These are phyloP conservation scores for Drosophila asahinai DNA, from an alignment of 1,140 invertebrate species.

Conservation along the genomic window DNA sequence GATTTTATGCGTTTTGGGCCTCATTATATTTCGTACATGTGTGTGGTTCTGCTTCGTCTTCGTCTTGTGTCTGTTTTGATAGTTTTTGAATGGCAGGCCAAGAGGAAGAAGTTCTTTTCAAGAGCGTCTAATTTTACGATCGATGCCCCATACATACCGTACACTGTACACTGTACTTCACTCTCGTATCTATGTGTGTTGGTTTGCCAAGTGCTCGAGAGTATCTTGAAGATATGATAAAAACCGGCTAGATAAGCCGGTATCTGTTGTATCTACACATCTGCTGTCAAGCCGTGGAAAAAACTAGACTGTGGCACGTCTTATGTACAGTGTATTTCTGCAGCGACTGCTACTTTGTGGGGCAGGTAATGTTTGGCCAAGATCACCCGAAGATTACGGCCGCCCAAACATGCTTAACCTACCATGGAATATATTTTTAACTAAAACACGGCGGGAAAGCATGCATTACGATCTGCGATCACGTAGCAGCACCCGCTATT, in stretches of 20 bases:
- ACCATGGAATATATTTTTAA: conserved; percentile 7
- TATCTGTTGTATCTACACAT: conserved; percentile 28
- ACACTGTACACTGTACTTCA: not conserved
- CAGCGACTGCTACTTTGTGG: conserved; percentile 27
- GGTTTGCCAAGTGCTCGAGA: conserved; percentile 32
- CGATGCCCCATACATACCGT: conserved; percentile 27
- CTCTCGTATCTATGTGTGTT: conserved; percentile 11
- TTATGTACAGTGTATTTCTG: conserved; percentile 23
- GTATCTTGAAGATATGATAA: conserved; percentile 55
- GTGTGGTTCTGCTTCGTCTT: conserved; percentile 20
- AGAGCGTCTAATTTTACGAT: conserved; percentile 60
- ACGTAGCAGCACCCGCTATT: conserved; percentile 29
- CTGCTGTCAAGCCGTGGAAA: conserved; percentile 31
- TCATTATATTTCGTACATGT: conserved; percentile 49
- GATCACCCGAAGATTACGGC: conserved; percentile 11
- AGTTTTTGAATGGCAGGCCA: conserved; percentile 56
- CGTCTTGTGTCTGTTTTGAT: conserved; percentile 42
- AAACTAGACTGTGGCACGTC: conserved; percentile 52
- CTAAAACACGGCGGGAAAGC: conserved; percentile 10
- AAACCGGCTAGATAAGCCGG: conserved; percentile 55
- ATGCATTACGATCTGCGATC: not conserved
- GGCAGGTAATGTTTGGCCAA: conserved; percentile 44
- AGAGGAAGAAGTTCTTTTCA: conserved; percentile 52
- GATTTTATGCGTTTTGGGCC: conserved; percentile 63
- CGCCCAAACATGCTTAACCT: conserved; percentile 29